Conservation (phyloP, 2,797 vertebrate species). For the Todus mexicanus region DNA sequence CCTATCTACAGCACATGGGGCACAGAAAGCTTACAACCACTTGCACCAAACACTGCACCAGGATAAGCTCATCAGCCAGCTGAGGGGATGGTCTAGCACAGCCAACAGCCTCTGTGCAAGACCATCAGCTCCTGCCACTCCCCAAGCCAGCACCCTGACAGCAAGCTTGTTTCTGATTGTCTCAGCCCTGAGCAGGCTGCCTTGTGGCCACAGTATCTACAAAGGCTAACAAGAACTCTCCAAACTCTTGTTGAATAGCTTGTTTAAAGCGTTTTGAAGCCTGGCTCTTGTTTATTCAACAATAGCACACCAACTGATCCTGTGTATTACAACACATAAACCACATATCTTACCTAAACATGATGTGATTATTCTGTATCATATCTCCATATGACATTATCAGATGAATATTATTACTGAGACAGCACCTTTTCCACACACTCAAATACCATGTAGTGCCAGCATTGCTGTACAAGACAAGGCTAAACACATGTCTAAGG, state of each 20-base stretch:
- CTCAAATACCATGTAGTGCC: neutral
- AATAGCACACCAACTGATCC: neutral
- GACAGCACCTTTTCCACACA: neutral
- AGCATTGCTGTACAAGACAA: neutral
- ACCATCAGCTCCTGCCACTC: neutral
- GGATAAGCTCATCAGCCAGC: neutral
- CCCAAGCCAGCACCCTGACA: neutral
- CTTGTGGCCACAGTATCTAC: neutral
- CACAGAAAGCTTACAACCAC: neutral
- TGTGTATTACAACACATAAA: neutral
- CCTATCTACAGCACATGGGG: neutral
- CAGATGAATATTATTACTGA: neutral
- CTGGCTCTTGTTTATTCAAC: neutral
- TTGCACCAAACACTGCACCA: neutral
- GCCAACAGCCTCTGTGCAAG: accelerated
- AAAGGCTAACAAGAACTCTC: neutral
- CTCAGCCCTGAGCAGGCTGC: neutral
- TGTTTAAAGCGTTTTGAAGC: neutral
- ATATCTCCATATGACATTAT: neutral
- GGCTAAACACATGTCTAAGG: neutral
- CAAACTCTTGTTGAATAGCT: neutral
- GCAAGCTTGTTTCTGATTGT: neutral
- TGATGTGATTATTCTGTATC: neutral
- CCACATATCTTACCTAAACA: neutral
- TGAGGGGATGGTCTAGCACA: neutral